Evolutionary conservation across 2,797 vertebrate species (phyloP), one percentile per base, ranked within the genome.

Genomic region (Fringilla coelebs): DNA sequence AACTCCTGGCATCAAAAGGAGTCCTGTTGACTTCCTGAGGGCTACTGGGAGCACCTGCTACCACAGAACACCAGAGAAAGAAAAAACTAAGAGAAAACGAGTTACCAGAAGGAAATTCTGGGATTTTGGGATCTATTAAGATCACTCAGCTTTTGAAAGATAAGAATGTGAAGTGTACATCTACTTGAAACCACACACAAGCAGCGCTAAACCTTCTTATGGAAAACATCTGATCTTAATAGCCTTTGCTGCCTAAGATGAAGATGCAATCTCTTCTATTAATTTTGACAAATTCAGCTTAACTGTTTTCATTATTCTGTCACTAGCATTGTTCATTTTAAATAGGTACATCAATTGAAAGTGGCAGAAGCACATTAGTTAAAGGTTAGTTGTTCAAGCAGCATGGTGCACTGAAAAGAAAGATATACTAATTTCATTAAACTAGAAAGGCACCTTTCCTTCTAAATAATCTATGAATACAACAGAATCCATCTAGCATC

Each of bases 271-370:
- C 86, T 90, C 78, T 87, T 94, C 90, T 92, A 94, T 95, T 97
- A 88, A 62, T 96, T 97, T 97, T 96, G 96, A 97, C 93, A 96
- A 88, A 60, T 92, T 95, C 82, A 92, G 32, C 89, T 96, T 96
- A 96, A 96, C 94, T 96, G 88, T 96, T 97, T 97, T 92, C 76
- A 88, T 87, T 96, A 83, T 94, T 96, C 93, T 95, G 90, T 97
- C 95, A 92, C 52, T 40, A 55, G 72, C 54, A 88, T 89, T 95
- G 85, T 83, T 97, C 91, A 94, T 94, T 97, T 96, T 90, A 95
- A 95, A 74, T 48, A 89, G 77, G 73, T 70, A 66, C 29, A 24
- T 85, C 88, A 86, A 96, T 96, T 92, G 94, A 87, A 97, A 94
- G 70, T 94, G 94, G 65, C 90, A 94, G 86, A 86, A 96, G 93